phyloP scores from a whole-genome alignment of 2,888 invertebrate species.

The Spisula solida region DNA sequence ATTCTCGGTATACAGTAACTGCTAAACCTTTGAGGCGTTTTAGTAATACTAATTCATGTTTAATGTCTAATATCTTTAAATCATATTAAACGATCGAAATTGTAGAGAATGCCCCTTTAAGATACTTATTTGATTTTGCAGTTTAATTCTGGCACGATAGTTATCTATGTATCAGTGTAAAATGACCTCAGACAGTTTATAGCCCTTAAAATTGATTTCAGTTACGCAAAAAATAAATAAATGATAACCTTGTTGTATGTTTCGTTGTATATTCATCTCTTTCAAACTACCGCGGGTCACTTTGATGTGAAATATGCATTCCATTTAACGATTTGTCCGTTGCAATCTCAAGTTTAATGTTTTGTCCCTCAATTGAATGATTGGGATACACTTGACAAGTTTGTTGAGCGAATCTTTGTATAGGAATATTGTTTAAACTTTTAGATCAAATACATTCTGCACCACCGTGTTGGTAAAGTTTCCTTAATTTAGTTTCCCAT shows the following conservation, averaged over 20 bases:
- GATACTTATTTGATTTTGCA: neutral
- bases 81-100: no score
- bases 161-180: neutral
- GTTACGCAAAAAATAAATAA: slow-evolving; percentile 6
- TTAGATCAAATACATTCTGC: slow-evolving; percentile 34
- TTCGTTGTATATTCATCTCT: neutral
- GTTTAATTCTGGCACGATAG: slow-evolving; percentile 9
- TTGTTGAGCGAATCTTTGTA: slow-evolving; percentile 31
- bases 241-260: neutral
- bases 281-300: slow-evolving; percentile 1
- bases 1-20: no score
- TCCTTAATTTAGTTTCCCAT: neutral
- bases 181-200: slow-evolving; percentile 19
- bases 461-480: slow-evolving; percentile 15
- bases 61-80: no score
- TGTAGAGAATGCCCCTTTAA: no score
- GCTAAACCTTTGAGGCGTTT: no score
- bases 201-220: slow-evolving; percentile 12
- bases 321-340: neutral
- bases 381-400: slow-evolving; percentile 33
- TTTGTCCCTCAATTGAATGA: slow-evolving; percentile 22
- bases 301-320: slow-evolving; percentile 1
- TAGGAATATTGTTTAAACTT: slow-evolving; percentile 31
- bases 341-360: slow-evolving; percentile 19
- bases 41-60: no score